Evolutionary conservation across 2,888 invertebrate species (phyloP), one percentile per base, ranked within the genome.

Genomic region (Leucoma salicis): DNA sequence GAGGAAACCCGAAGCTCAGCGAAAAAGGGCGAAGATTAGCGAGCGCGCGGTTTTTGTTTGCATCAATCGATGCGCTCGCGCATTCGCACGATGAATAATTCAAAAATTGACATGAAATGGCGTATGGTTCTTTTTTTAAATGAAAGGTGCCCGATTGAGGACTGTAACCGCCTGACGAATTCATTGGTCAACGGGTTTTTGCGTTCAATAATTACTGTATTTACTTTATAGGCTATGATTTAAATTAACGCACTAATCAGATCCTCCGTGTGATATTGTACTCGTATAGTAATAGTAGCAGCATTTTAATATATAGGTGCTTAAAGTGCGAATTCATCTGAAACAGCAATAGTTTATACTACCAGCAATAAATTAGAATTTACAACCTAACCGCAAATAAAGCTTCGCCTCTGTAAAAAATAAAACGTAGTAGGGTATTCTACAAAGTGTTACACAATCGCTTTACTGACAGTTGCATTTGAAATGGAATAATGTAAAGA

Each of bases 41-140:
- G 79, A 82, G 77, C 76, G 82, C 73, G 83, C 74, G 77, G 80
- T 89, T 89, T 89, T 89, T 89, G 85, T 84, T 83, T 86, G 87
- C 86, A 87, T 89, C 88, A 89, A 89, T 89, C 87, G 89, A 86
- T 88, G 88, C 88, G 88, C 87, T 82, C 86, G 82, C 83, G 86
- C 89, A 87, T 86, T 88, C 87, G 86, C 85, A 82, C 85, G 69
- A 89, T 89, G 89, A 89, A 89, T 89, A 85, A 89, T 89, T 89
- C 89, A 89, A 85, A 87, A 88, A 87, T 87, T 88, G 89, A 88
- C 89, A 89, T 89, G 88, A 89, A 89, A 88, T 89, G 87, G 88
- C 89, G 89, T 88, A 88, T 87, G 86, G 86, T 84, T 84, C 84
- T 86, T 88, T 89, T 87, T 87, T 86, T 83, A 74, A 86, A 85